Percentiles rank a stretch among this genome's conserved stretches.
Conservation (phyloP, 37 sponge, comb jelly and placozoan species). For the Theonella swinhoei region DNA sequence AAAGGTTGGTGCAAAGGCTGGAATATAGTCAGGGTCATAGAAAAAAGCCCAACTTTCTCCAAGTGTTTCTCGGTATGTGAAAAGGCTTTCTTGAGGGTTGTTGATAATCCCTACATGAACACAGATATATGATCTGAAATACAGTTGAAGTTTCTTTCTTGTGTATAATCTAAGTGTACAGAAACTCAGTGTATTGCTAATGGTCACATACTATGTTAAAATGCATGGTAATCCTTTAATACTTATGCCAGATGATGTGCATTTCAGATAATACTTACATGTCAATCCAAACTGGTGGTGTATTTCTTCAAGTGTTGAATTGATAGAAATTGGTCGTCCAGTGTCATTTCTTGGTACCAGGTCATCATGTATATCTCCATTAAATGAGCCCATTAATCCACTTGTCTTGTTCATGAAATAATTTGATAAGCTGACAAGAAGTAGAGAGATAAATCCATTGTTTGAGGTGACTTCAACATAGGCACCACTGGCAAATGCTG, state of each 20-base stretch:
- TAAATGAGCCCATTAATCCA: slow-evolving; percentile 72
- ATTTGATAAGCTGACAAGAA: slow-evolving; percentile 33
- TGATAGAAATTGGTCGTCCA: slow-evolving; percentile 10
- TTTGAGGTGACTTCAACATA: slow-evolving; percentile 25
- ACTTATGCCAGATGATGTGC: no score
- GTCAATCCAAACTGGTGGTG: slow-evolving; percentile 57
- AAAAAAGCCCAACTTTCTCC: slow-evolving; percentile 42
- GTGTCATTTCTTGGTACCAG: slow-evolving; percentile 37
- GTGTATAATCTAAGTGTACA: no score
- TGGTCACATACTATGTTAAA: no score
- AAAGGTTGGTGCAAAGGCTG: slow-evolving; percentile 51
- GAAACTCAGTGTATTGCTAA: no score
- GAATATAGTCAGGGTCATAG: slow-evolving; percentile 53
- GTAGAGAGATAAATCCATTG: slow-evolving; percentile 35
- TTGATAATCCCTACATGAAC: slow-evolving; percentile 55
- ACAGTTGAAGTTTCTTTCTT: no score
- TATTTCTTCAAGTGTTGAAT: slow-evolving; percentile 28
- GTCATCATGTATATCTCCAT: slow-evolving; percentile 66
- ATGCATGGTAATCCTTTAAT: no score
- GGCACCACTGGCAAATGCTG: slow-evolving; percentile 38
- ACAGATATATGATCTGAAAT: not conserved
- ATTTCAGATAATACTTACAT: slow-evolving; percentile 61
- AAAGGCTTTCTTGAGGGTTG: slow-evolving; percentile 32
- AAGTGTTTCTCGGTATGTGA: slow-evolving; percentile 38
- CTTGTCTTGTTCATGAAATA: slow-evolving; percentile 17